A percentile compares a stretch with the other conserved stretches of the same genome.
phyloP scores from a whole-genome alignment of 1,140 invertebrate species.

The Drosophila leontia region DNA sequence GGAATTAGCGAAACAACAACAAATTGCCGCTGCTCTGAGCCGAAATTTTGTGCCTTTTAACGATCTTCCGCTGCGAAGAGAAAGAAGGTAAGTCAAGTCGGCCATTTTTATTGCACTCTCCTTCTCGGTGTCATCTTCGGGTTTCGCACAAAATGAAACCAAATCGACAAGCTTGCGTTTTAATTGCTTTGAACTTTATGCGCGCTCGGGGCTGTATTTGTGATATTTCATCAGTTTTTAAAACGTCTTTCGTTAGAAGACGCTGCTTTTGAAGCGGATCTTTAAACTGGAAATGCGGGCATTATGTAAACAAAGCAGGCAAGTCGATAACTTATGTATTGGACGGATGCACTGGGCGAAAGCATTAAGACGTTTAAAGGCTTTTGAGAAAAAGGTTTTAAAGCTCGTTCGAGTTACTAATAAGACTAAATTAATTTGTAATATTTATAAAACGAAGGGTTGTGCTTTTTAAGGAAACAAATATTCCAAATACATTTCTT shows the following conservation, averaged over 20 bases:
- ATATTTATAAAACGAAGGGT: no score
- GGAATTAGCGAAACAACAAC: conserved; percentile 33
- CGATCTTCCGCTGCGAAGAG: conserved; percentile 39
- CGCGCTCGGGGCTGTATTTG: not conserved
- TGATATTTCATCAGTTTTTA: conserved; percentile 23
- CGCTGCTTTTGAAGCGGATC: conserved; percentile 20
- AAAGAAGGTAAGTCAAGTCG: conserved; percentile 77
- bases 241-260: conserved; percentile 42
- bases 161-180: conserved; percentile 36
- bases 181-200: conserved; percentile 66
- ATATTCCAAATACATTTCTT: not conserved
- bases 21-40: conserved; percentile 23
- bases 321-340: conserved; percentile 25
- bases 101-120: conserved; percentile 72
- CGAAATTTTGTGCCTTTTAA: conserved; percentile 37
- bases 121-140: conserved; percentile 3
- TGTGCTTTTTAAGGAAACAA: not conserved
- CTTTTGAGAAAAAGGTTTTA: not conserved
- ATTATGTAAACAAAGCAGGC: conserved; percentile 37
- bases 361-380: not conserved
- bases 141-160: conserved; percentile 19
- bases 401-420: not conserved
- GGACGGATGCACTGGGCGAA: not conserved
- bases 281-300: conserved; percentile 56
- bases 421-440: not conserved